phyloP scores from a whole-genome alignment of 1,140 invertebrate species.

The Drusus annulatus region DNA sequence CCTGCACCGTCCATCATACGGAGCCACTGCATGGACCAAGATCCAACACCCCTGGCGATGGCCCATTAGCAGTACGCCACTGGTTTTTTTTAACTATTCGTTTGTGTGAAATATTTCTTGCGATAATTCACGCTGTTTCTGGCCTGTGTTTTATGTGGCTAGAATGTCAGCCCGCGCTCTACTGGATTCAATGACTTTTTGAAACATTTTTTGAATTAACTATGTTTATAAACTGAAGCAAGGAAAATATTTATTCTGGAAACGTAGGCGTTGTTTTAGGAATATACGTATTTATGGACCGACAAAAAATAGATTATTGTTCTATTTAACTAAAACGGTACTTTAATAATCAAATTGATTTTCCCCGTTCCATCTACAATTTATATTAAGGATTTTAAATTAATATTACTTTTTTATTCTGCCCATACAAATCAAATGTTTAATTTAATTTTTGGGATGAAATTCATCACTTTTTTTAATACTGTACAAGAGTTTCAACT shows the following conservation, averaged over 20 bases:
- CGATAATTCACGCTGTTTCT: constrained; percentile 21
- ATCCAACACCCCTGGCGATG: constrained; percentile 29
- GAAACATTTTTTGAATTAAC: background rate
- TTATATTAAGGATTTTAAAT: too few species aligned
- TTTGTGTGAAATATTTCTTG: constrained; percentile 29
- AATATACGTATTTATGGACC: too few species aligned
- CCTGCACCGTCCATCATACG: constrained; percentile 54
- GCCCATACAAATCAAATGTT: too few species aligned
- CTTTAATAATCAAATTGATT: too few species aligned
- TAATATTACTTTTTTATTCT: too few species aligned
- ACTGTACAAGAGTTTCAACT: too few species aligned
- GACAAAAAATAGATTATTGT: too few species aligned
- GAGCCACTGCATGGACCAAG: constrained; percentile 37
- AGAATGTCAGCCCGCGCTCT: background rate
- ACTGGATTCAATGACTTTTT: background rate
- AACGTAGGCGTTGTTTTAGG: too few species aligned
- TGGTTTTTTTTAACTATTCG: constrained; percentile 36
- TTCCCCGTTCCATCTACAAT: too few species aligned
- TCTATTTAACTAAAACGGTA: too few species aligned
- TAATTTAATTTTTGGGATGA: too few species aligned
- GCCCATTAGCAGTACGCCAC: constrained; percentile 39
- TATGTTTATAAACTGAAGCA: background rate
- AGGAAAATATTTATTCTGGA: background rate
- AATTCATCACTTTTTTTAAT: too few species aligned
- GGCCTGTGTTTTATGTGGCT: constrained; percentile 11